Base-by-base conservation (phyloP, 2,113 vertebrate genomes). In the Etheostoma spectabile region DNA sequence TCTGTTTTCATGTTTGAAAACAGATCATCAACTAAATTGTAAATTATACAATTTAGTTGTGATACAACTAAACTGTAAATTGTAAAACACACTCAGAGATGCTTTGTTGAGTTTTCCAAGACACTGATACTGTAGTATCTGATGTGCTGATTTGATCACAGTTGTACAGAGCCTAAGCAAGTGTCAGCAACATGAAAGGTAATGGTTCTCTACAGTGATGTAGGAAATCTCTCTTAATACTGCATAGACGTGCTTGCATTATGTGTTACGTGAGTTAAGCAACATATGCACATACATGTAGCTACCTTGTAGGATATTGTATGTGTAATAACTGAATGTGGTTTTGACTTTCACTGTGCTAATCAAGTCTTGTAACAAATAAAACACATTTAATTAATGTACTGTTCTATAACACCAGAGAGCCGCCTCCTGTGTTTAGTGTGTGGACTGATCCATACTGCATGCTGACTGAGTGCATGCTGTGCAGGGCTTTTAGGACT, bases 61-160 rank as follows among this genome's bases (percentile, higher is more conserved):
- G 3, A 2, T 27, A 27, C 30, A 30, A 30, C 3, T 30, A 30
- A 30, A 30, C 4, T 30, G 30, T 30, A 30, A 85, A 83, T 80
- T 82, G 79, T 80, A 86, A 77, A 85, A 86, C 79, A 86, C 82
- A 83, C 63, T 3, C 53, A 71, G 79, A 68, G 77, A 81, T 53
- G 46, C 63, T 66, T 80, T 72, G 73, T 59, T 46, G 78, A 88
- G 82, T 61, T 72, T 82, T 80, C 71, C 15, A 49, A 69, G 48
- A 82, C 46, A 79, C 65, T 30, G 45, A 77, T 42, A 42, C 38
- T 42, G 74, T 77, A 77, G 63, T 86, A 85, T 86, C 79, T 80
- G 71, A 85, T 77, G 87, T 90, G 88, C 76, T 88, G 86, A 91
- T 90, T 83, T 79, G 72, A 90, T n/a, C n/a, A n/a, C n/a, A n/a